Evolutionary conservation across 2,888 invertebrate genomes (phyloP).

Genomic region (Phortica okadai): DNA sequence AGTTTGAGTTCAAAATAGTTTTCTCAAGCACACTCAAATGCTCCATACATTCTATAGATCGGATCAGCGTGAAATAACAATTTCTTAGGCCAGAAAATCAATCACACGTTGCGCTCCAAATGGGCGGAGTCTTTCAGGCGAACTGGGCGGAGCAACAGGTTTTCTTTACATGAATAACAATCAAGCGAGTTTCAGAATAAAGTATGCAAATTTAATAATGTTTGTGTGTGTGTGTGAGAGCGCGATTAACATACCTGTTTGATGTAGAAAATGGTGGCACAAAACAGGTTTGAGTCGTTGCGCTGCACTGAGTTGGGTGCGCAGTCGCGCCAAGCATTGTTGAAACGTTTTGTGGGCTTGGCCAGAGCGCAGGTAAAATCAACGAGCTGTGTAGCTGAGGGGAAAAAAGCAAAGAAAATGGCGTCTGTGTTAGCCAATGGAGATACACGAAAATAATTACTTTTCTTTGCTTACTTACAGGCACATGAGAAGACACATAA

Average conservation of each 20-base stretch:
- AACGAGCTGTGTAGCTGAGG: background rate
- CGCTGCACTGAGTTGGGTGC: conserved; percentile 22
- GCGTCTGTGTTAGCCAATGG: conserved; percentile 49
- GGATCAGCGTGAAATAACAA: too few relatives aligned
- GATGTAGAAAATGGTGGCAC: conserved; percentile 60
- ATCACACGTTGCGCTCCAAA: background rate
- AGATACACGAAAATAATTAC: conserved; percentile 7
- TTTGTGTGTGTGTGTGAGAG: conserved; percentile 46
- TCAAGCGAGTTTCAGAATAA: background rate
- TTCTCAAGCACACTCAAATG: too few relatives aligned
- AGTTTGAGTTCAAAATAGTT: too few relatives aligned
- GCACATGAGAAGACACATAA: conserved; percentile 76
- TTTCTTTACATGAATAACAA: conserved; percentile 7
- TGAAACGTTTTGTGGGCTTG: conserved; percentile 1
- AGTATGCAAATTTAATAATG: conserved; percentile 50
- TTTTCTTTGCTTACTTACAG: conserved; percentile 55
- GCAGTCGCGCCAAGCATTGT: conserved; percentile 37
- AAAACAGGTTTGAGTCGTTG: conserved; percentile 48
- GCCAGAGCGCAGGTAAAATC: background rate
- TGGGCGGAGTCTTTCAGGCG: conserved; percentile 37
- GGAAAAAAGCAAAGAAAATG: conserved; percentile 57
- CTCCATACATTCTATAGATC: too few relatives aligned
- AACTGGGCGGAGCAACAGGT: conserved; percentile 1
- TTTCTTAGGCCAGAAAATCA: too few relatives aligned
- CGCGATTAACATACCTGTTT: conserved; percentile 26